Percentiles rank a stretch among this genome's conserved stretches.
Evolutionary conservation across 2,113 vertebrate species (phyloP).

Genomic region (Brachyhypopomus occidentalis): DNA sequence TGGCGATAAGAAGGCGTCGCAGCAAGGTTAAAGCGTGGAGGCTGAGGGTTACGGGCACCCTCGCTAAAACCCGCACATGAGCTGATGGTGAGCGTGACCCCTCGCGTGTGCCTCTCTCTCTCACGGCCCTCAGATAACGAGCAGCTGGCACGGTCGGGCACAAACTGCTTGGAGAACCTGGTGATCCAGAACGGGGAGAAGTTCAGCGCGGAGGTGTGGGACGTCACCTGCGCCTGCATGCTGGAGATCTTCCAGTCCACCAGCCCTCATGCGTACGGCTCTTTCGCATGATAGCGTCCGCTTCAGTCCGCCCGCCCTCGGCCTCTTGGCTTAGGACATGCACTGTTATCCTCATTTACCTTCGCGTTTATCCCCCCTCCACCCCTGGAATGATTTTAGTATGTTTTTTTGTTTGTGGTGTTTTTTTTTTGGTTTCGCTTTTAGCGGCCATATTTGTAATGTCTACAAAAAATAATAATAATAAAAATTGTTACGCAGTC

Average conservation of each 20-base stretch:
- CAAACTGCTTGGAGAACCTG: slow-evolving; percentile 95
- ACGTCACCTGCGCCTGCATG: slow-evolving; percentile 92
- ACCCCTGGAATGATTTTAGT: too few species aligned
- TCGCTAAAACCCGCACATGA: background rate
- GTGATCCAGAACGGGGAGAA: slow-evolving; percentile 96
- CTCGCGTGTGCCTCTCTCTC: too few species aligned
- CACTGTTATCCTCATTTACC: background rate
- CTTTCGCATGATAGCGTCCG: background rate
- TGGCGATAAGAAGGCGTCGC: background rate
- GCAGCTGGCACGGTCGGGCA: slow-evolving; percentile 95
- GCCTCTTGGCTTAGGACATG: background rate
- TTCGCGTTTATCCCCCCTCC: background rate
- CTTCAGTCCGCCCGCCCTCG: background rate
- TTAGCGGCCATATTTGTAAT: too few species aligned
- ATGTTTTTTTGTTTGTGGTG: too few species aligned
- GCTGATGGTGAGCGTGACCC: background rate
- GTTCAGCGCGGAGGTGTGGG: slow-evolving; percentile 93
- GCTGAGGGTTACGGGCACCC: background rate
- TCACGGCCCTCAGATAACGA: slow-evolving; percentile 84
- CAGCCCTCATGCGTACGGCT: slow-evolving; percentile 79
- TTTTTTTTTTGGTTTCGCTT: too few species aligned
- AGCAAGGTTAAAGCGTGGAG: background rate
- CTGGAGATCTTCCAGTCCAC: slow-evolving; percentile 96
- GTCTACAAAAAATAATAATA: too few species aligned
- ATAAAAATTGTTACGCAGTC: too few species aligned